A percentile compares a stretch with the other conserved stretches of the same genome.
These are phyloP conservation scores for Keiferia lycopersicella DNA, from an alignment of 2,888 invertebrate genomes.

Conservation along the genomic window DNA sequence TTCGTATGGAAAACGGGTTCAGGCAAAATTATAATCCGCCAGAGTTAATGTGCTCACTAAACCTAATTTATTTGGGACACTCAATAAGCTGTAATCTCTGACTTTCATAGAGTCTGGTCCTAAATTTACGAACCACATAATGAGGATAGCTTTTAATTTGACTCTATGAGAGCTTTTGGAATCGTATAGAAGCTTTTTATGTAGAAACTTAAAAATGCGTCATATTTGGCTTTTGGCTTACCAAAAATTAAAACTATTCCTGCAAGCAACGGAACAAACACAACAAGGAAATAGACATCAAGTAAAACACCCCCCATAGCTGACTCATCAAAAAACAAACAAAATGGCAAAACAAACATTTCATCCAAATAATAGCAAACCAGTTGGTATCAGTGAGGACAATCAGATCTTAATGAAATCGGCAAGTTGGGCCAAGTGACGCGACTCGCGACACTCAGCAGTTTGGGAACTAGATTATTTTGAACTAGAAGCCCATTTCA, in stretches of 20 bases:
- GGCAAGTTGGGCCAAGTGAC: neutral
- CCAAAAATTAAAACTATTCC: neutral
- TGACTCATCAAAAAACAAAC: constrained; percentile 2
- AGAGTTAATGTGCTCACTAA: neutral
- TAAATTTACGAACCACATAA: neutral
- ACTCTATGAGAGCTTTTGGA: no score
- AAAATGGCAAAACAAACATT: neutral
- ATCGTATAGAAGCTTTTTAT: no score
- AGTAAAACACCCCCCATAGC: neutral
- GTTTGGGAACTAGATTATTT: constrained; percentile 16
- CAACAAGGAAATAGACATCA: neutral
- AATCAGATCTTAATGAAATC: constrained; percentile 24
- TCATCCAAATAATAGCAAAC: neutral
- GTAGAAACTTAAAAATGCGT: no score
- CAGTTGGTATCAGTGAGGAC: constrained; percentile 2
- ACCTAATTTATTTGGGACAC: constrained; percentile 13
- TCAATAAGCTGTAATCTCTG: constrained; percentile 8
- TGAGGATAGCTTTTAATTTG: neutral
- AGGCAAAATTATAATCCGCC: constrained; percentile 11
- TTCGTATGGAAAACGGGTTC: constrained; percentile 6
- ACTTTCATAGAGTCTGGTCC: neutral
- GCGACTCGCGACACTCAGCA: constrained; percentile 6
- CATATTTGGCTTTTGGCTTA: neutral
- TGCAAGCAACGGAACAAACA: no score
- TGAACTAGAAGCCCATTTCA: neutral